A percentile compares a stretch with the other conserved stretches of the same genome.
Evolutionary conservation across 1,140 invertebrate species (phyloP).

Genomic region (Adoxophyes honmai): DNA sequence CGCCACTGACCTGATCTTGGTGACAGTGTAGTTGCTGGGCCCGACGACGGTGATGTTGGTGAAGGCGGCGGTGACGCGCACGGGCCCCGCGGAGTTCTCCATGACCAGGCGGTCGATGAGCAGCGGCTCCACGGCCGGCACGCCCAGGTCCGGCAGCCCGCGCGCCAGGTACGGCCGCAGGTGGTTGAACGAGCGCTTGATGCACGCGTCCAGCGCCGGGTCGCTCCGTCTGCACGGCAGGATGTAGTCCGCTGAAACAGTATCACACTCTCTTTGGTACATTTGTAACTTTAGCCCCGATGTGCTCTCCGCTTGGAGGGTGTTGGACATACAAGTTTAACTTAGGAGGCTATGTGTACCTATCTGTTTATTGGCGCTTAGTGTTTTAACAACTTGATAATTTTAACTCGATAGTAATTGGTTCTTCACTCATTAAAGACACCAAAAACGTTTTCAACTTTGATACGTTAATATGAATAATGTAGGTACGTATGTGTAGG

Average conservation of each 20-base stretch:
- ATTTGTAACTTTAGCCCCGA: too few relatives aligned
- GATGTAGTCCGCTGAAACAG: constrained; percentile 83
- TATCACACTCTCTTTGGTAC: too few relatives aligned
- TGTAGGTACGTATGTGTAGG: too few relatives aligned
- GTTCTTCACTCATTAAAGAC: too few relatives aligned
- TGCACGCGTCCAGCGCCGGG: constrained; percentile 82
- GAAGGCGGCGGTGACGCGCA: constrained; percentile 83
- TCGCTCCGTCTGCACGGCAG: constrained; percentile 82
- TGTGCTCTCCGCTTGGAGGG: too few relatives aligned
- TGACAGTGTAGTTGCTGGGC: constrained; percentile 84
- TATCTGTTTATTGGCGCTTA: too few relatives aligned
- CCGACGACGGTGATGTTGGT: constrained; percentile 84
- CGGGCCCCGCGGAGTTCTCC: constrained; percentile 85
- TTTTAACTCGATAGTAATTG: too few relatives aligned
- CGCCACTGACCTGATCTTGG: constrained; percentile 64
- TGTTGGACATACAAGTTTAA: too few relatives aligned
- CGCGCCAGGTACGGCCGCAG: constrained; percentile 82
- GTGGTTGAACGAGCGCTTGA: constrained; percentile 84
- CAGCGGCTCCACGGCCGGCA: constrained; percentile 85
- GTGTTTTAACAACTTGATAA: too few relatives aligned
- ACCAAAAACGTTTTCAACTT: too few relatives aligned
- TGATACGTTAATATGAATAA: too few relatives aligned
- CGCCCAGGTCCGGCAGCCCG: constrained; percentile 82
- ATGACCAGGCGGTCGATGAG: constrained; percentile 83
- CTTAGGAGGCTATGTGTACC: too few relatives aligned